A percentile compares a stretch with the other conserved stretches of the same genome.
These are phyloP conservation scores for Acyrthosiphon pisum DNA, from an alignment of 1,140 invertebrate species.

Conservation along the genomic window DNA sequence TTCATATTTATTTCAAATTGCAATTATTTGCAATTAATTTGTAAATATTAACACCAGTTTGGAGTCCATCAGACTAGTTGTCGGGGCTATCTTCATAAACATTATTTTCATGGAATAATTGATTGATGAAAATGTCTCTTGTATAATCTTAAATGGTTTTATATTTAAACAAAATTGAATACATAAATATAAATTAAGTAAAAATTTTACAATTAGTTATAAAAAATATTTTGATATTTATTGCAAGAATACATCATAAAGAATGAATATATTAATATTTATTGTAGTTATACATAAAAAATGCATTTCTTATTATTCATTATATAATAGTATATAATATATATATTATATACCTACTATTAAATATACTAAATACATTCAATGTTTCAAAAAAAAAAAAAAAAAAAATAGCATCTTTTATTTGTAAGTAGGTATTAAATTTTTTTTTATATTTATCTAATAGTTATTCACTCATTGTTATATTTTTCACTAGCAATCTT, in stretches of 20 bases:
- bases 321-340: background rate
- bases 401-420: background rate
- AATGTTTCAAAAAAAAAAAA: background rate
- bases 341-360: background rate
- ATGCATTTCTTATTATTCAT: too few species aligned
- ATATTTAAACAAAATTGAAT: background rate
- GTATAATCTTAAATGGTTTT: constrained; percentile 57
- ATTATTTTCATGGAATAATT: too few species aligned
- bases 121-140: too few species aligned
- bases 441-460: background rate
- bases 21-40: too few species aligned
- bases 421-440: background rate
- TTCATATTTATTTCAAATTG: too few species aligned
- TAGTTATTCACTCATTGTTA: background rate
- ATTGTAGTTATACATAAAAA: too few species aligned
- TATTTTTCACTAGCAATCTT: constrained; percentile 20
- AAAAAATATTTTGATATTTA: background rate
- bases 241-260: background rate
- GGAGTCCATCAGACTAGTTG: too few species aligned
- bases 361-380: background rate
- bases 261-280: too few species aligned
- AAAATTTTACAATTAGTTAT: background rate
- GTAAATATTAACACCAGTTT: too few species aligned
- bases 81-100: too few species aligned
- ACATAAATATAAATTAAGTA: background rate